phyloP scores from a whole-genome alignment of 1,140 invertebrate genomes.

The Rhagoletis pomonella region DNA sequence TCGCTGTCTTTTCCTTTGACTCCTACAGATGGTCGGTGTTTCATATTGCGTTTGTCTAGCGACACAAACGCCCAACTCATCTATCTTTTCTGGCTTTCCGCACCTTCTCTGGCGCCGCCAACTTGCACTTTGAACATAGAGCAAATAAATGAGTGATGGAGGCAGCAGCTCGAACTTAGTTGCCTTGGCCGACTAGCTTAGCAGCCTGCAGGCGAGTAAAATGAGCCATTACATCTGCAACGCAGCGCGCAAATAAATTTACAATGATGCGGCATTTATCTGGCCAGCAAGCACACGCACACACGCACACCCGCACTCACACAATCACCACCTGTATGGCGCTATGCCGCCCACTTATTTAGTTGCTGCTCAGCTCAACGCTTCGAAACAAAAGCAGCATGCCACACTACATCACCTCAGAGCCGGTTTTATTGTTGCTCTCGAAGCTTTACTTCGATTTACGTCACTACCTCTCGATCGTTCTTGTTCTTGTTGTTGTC shows the following conservation, averaged over 20 bases:
- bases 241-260: constrained; percentile 67
- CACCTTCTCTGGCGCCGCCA: neutral
- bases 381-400: neutral
- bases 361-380: constrained; percentile 4
- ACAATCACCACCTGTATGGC: no score
- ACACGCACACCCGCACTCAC: no score
- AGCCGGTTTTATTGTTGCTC: neutral
- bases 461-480: neutral
- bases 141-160: neutral
- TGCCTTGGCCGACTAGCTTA: neutral
- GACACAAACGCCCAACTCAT: constrained; percentile 21
- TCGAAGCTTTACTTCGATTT: constrained; percentile 17
- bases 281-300: constrained; percentile 53
- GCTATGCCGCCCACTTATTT: neutral
- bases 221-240: constrained; percentile 56
- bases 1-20: neutral
- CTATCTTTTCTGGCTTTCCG: neutral
- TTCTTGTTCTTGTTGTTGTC: constrained; percentile 41
- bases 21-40: neutral
- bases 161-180: neutral
- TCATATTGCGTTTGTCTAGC: constrained; percentile 15
- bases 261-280: constrained; percentile 73
- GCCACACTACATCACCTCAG: neutral
- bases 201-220: constrained; percentile 6
- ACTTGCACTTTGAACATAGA: neutral